A percentile compares a stretch with the other conserved stretches of the same genome.
Evolutionary conservation across 2,113 vertebrate species (phyloP).

Genomic region (Myotis davidii): DNA sequence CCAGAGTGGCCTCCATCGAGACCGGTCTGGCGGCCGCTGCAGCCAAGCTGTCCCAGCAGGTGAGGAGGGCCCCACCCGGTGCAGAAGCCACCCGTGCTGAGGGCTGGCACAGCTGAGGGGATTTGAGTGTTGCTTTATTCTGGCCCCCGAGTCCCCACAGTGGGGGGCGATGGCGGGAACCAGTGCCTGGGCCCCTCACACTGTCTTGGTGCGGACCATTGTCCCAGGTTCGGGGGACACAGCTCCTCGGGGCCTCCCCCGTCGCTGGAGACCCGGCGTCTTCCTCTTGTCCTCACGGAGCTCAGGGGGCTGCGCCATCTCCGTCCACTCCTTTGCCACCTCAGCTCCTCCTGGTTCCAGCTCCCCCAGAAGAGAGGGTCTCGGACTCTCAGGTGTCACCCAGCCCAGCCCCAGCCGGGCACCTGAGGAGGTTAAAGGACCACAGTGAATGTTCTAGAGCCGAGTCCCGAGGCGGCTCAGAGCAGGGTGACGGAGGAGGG

Average conservation of each 20-base stretch:
- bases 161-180: no score
- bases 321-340: no score
- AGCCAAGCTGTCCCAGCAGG: slow-evolving; percentile 98
- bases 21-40: slow-evolving; percentile 96
- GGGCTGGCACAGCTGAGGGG: not conserved
- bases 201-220: not conserved
- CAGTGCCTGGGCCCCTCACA: not conserved
- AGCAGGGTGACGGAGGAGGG: fast-evolving
- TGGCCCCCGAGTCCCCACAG: not conserved
- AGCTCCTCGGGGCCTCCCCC: not conserved
- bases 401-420: not conserved
- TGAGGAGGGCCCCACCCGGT: slow-evolving; percentile 66
- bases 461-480: not conserved
- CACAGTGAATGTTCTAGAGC: not conserved
- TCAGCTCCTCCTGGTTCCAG: not conserved
- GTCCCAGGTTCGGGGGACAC: not conserved
- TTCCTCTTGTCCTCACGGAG: not conserved
- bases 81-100: not conserved
- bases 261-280: not conserved
- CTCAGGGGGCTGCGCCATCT: not conserved
- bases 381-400: not conserved
- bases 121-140: not conserved
- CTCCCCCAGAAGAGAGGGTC: not conserved
- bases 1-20: slow-evolving; percentile 97
- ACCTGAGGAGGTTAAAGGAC: not conserved